phyloP scores from a whole-genome alignment of 1,140 invertebrate genomes.

The Chelonus insularis region DNA sequence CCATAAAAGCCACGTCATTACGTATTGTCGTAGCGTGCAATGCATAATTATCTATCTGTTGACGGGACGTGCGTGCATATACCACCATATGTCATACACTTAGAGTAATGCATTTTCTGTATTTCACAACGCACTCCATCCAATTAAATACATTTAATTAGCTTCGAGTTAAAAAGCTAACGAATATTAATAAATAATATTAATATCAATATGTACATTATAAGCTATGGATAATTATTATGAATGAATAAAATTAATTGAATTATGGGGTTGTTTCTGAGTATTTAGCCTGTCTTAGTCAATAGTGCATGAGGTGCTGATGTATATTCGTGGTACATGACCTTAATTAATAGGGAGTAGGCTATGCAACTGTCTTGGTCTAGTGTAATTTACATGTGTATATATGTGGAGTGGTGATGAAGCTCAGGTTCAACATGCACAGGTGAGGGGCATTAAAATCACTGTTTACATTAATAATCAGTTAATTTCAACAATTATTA shows the following conservation, averaged over 20 bases:
- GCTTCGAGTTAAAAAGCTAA: too few species aligned
- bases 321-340: constrained; percentile 54
- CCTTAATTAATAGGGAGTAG: constrained; percentile 57
- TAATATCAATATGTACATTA: too few species aligned
- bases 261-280: constrained; percentile 10
- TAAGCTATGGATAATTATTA: too few species aligned
- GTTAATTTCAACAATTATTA: too few species aligned
- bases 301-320: constrained; percentile 37
- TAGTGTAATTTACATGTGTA: constrained; percentile 47
- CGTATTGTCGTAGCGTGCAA: constrained; percentile 52
- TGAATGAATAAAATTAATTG: too few species aligned
- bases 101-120: constrained; percentile 55
- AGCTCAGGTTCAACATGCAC: constrained; percentile 8
- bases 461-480: not conserved
- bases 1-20: constrained; percentile 52
- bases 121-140: not conserved
- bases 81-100: constrained; percentile 52
- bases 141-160: too few species aligned
- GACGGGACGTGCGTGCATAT: constrained; percentile 56
- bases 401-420: constrained; percentile 19
- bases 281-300: constrained; percentile 18
- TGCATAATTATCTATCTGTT: constrained; percentile 57
- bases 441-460: not conserved
- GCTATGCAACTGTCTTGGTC: constrained; percentile 53
- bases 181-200: too few species aligned